These are phyloP conservation scores for Himalopsyche anomala DNA, from an alignment of 2,888 invertebrate genomes.

Conservation along the genomic window DNA sequence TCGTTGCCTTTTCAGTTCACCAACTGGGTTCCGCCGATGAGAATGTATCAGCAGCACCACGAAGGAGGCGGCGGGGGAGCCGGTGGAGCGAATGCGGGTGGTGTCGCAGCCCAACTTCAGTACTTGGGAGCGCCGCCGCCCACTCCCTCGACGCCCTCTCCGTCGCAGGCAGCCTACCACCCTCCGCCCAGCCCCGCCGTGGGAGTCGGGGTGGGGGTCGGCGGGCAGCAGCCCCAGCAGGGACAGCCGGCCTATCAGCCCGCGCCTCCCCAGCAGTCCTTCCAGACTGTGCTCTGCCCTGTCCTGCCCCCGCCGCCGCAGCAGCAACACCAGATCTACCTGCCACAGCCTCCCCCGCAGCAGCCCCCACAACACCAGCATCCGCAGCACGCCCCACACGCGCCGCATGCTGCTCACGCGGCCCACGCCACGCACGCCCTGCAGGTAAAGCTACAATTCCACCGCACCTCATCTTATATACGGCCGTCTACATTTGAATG, in stretches of 20 bases:
- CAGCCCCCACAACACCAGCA: slow-evolving; percentile 73
- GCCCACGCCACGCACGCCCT: slow-evolving; percentile 32
- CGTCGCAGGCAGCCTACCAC: slow-evolving; percentile 70
- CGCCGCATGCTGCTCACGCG: not conserved
- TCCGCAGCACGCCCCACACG: slow-evolving; percentile 59
- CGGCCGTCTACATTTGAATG: no score
- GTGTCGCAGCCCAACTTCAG: slow-evolving; percentile 72
- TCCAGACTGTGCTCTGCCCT: slow-evolving; percentile 66
- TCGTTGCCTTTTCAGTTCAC: slow-evolving; percentile 69
- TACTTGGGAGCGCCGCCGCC: slow-evolving; percentile 77
- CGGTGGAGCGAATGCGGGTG: slow-evolving; percentile 36
- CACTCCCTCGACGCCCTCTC: slow-evolving; percentile 75
- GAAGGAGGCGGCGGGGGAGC: slow-evolving; percentile 54
- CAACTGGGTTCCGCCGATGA: slow-evolving; percentile 77
- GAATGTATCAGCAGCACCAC: slow-evolving; percentile 79
- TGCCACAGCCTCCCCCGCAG: slow-evolving; percentile 74
- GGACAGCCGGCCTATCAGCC: slow-evolving; percentile 73
- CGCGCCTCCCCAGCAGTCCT: slow-evolving; percentile 69
- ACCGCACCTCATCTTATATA: not conserved
- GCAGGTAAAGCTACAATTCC: not conserved
- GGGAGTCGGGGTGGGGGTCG: slow-evolving; percentile 64
- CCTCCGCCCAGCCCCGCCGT: slow-evolving; percentile 71
- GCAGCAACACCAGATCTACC: slow-evolving; percentile 71
- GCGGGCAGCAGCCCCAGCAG: slow-evolving; percentile 56
- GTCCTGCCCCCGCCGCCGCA: slow-evolving; percentile 70